Base-by-base conservation (phyloP, 2,888 invertebrate species). In the Tachina lurida region DNA sequence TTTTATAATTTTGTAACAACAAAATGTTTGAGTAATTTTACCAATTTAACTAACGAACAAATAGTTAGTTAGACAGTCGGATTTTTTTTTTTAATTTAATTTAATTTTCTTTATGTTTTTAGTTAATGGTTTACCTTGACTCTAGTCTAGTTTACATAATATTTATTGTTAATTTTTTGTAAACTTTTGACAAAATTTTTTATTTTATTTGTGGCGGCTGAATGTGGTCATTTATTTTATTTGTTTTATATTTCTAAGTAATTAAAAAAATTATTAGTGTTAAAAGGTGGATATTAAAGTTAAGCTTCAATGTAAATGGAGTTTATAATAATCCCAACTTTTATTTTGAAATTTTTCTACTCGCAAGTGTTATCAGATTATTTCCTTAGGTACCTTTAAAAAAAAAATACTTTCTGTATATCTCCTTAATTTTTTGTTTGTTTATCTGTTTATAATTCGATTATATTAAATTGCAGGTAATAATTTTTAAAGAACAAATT, bases 91-190 rank as follows among this genome's bases (percentile, higher is more conserved):
- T n/a, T n/a, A n/a, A n/a, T n/a, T 82, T 71, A 71, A 41, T 41
- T 65, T 47, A 43, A 56, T 62, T 71, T 78, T 43, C 5, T 19
- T 58, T 80, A 10, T 62, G 60, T 63, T 79, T 62, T 39, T 31
- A 52, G 17, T 75, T 65, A 49, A 76, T 63, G 41, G 52, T 1
- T 70, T 60, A 83, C 82, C 82, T 83, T 83, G 82, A 76, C 82
- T 83, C 41, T 71, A 58, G 63, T 76, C 45, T 41, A 56, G 43
- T 68, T 81, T 73, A 65, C 47, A 73, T 56, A 41, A 68, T 68
- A 58, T 68, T 56, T 78, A 62, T 63, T 58, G 49, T n/a, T 68
- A 54, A 63, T 8, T n/a, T 63, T 60, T 54, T 58, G 58, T n/a
- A 78, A 54, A 54, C n/a, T n/a, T 63, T 60, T 54, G 39, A 68